Conservation (phyloP, 2,113 vertebrate genomes). For the Syngnathoides biaculeatus region DNA sequence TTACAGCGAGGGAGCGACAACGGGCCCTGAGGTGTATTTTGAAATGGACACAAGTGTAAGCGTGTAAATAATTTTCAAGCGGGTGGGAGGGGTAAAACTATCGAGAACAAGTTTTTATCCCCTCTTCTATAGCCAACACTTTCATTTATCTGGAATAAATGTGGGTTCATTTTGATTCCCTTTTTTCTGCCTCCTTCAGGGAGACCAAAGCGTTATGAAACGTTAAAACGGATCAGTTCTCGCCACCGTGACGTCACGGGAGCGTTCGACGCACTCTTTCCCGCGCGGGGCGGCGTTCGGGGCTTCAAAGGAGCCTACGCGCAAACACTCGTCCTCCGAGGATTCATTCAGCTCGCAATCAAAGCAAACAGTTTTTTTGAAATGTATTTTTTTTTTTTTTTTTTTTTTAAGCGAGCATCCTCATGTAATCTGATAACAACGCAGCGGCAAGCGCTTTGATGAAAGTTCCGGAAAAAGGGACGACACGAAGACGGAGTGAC, state of each 20-base stretch:
- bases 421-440: conserved; percentile 48
- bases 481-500: too few species aligned
- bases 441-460: conserved; percentile 20
- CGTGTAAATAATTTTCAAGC: too few species aligned
- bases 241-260: not conserved
- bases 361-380: conserved; percentile 34
- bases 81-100: not conserved
- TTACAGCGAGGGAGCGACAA: too few species aligned
- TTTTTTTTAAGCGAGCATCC: conserved; percentile 22
- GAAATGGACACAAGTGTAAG: too few species aligned
- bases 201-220: not conserved
- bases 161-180: not conserved
- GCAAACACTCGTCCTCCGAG: conserved; percentile 8
- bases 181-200: conserved; percentile 6
- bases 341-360: conserved; percentile 32
- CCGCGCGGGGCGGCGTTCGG: not conserved
- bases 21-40: too few species aligned
- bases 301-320: not conserved
- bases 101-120: not conserved
- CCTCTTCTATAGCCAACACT: not conserved
- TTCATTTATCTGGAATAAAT: not conserved
- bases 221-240: not conserved
- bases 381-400: conserved; percentile 19
- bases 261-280: not conserved
- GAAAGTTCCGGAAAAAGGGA: conserved; percentile 38